Evolutionary conservation across 2,113 vertebrate genomes (phyloP), one percentile per base, ranked within the genome.

Genomic region (Ctenomys sociabilis): DNA sequence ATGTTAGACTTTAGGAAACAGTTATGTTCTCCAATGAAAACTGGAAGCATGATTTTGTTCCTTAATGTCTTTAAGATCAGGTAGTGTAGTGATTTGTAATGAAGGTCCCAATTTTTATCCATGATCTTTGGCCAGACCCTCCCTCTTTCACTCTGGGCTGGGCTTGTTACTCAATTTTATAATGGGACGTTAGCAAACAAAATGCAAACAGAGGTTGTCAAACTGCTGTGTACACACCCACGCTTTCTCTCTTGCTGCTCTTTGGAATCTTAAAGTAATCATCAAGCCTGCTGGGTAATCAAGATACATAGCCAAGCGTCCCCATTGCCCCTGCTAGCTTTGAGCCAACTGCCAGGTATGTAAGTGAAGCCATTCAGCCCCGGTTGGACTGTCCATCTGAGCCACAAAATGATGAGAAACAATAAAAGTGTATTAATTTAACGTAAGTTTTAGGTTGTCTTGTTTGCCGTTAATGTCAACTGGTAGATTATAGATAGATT

Each of bases 1-100:
- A 57, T 72, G 28, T 72, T 90, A 92, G 24, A 32, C 14, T 82
- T 37, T 19, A 59, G 32, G n/a, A 77, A 86, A 88, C 2, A 88
- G 26, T 66, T 87, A 6, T 90, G 85, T 70, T 77, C 80, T 40
- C n/a, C 86, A 92, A 80, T 28, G 16, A 37, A 90, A 92, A 84
- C 26, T 61, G 5, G 32, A 90, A 91, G n/a, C 68, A 80, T 1
- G 40, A 49, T 37, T 70, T 92, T 80, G 35, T 90, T 92, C 45
- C 32, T 61, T 70, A 52, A 66, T 73, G 9, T 61, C 82, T 87
- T 90, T 83, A 88, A 84, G 87, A 92, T 66, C 66, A 63, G 11
- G 57, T 40, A 87, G 45, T 28, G 8, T 75, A 52, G 17, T 85
- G 49, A 87, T 66, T 80, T 52, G 63, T 37, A 68, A 85, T 84